Evolutionary conservation across 2,888 invertebrate genomes (phyloP).

Genomic region (Eretmocerus hayati): DNA sequence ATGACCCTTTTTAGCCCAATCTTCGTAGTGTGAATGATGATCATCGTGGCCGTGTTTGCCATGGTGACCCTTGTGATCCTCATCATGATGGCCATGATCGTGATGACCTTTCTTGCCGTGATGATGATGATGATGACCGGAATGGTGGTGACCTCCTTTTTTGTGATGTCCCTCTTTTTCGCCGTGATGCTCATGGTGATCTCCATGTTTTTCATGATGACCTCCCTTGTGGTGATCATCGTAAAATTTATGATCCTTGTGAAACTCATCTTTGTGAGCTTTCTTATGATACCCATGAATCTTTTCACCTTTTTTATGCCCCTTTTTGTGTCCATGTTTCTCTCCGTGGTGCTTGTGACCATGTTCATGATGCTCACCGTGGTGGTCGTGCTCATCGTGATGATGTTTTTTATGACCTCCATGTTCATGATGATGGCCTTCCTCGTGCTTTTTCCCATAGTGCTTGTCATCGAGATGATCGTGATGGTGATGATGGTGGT

Average conservation of each 20-base stretch:
- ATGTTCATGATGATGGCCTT: slow-evolving; percentile 57
- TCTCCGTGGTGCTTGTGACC: slow-evolving; percentile 62
- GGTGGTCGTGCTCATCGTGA: slow-evolving; percentile 58
- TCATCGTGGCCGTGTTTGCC: slow-evolving; percentile 58
- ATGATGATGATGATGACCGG: slow-evolving; percentile 56
- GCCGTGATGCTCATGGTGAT: slow-evolving; percentile 60
- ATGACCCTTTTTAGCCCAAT: slow-evolving; percentile 57
- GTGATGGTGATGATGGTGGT: slow-evolving; percentile 69
- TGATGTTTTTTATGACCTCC: slow-evolving; percentile 59
- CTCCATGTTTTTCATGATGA: slow-evolving; percentile 62
- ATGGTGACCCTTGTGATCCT: slow-evolving; percentile 59
- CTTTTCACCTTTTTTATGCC: slow-evolving; percentile 70
- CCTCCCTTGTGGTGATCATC: slow-evolving; percentile 67
- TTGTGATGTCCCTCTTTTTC: slow-evolving; percentile 58
- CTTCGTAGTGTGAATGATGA: slow-evolving; percentile 54
- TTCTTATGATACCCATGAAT: slow-evolving; percentile 74
- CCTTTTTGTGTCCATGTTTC: slow-evolving; percentile 67
- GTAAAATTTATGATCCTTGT: slow-evolving; percentile 72
- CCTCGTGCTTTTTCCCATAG: slow-evolving; percentile 55
- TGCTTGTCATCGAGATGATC: slow-evolving; percentile 56
- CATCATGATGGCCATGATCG: slow-evolving; percentile 60
- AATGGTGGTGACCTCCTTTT: slow-evolving; percentile 59
- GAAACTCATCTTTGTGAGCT: slow-evolving; percentile 71
- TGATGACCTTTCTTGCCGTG: slow-evolving; percentile 58
- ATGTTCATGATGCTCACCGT: slow-evolving; percentile 60